phyloP scores from a whole-genome alignment of 2,888 invertebrate genomes.

The Hoplodrina ambigua region DNA sequence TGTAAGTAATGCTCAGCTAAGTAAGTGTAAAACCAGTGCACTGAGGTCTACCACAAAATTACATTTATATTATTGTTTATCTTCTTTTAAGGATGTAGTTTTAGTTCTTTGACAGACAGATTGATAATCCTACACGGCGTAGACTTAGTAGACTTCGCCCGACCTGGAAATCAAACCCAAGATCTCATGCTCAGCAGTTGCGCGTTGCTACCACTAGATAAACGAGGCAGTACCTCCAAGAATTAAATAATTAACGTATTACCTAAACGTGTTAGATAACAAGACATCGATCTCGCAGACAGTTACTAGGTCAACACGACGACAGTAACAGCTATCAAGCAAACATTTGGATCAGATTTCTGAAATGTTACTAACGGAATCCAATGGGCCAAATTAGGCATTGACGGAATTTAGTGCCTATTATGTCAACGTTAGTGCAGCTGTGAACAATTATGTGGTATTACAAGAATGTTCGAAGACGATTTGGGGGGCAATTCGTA shows the following conservation, averaged over 20 bases:
- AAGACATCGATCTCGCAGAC: conserved; percentile 48
- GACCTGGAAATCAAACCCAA: too few species aligned
- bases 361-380: conserved; percentile 45
- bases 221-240: conserved; percentile 1
- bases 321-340: conserved; percentile 47
- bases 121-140: too few species aligned
- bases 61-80: too few species aligned
- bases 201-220: too few species aligned
- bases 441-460: background rate
- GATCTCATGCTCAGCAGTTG: too few species aligned
- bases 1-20: background rate
- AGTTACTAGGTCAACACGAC: conserved; percentile 57
- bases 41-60: too few species aligned
- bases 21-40: background rate
- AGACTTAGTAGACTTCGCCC: too few species aligned
- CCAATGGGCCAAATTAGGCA: conserved; percentile 36
- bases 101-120: too few species aligned
- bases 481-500: too few species aligned
- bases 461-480: background rate
- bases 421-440: conserved; percentile 3
- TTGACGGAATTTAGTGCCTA: conserved; percentile 36
- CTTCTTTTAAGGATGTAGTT: too few species aligned
- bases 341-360: conserved; percentile 49
- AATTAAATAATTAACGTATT: conserved; percentile 39
- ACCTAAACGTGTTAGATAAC: conserved; percentile 22